Conservation (phyloP, 2,888 invertebrate species). For the Lasioglossum pauxillum region DNA sequence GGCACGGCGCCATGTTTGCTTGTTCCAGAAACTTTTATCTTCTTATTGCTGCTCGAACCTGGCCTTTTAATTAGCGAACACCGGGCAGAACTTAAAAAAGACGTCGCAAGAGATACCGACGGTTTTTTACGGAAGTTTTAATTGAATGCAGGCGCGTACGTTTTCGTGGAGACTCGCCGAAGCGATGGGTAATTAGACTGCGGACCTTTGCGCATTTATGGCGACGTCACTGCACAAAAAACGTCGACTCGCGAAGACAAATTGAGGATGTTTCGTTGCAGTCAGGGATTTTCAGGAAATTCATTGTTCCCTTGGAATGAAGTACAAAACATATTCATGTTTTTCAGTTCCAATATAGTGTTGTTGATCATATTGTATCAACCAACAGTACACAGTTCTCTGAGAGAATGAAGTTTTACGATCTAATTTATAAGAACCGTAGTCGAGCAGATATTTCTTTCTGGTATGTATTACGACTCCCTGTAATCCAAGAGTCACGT, state of each 20-base stretch:
- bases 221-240: background rate
- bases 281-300: background rate
- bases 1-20: slow-evolving; percentile 3
- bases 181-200: background rate
- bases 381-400: background rate
- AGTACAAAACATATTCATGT: too few relatives aligned
- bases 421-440: background rate
- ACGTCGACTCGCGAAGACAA: background rate
- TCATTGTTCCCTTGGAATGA: too few relatives aligned
- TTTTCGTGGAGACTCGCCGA: background rate
- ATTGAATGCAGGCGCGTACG: background rate
- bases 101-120: background rate
- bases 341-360: too few relatives aligned
- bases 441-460: background rate
- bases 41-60: background rate
- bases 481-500: background rate
- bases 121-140: background rate
- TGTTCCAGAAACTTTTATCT: background rate
- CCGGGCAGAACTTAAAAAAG: background rate
- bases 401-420: background rate
- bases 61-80: slow-evolving; percentile 12
- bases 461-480: background rate
- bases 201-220: background rate
- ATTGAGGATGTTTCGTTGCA: background rate
- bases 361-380: too few relatives aligned